These are phyloP conservation scores for Ophonus ardosiacus DNA, from an alignment of 2,888 invertebrate genomes.

Conservation along the genomic window DNA sequence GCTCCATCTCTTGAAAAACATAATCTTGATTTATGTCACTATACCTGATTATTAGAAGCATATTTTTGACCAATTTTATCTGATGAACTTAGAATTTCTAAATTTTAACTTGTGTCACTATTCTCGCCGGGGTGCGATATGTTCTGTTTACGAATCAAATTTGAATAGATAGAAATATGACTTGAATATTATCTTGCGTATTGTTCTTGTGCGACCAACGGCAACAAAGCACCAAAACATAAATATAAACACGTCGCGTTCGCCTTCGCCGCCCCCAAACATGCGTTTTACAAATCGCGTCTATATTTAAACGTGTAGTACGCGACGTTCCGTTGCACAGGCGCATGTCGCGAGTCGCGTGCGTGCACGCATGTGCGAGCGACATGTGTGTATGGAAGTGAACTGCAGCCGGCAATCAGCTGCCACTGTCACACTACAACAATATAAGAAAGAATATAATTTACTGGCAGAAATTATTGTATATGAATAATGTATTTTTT, in stretches of 20 bases:
- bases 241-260: constrained; percentile 75
- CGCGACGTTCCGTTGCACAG: constrained; percentile 41
- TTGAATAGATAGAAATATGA: neutral
- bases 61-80: too few species aligned
- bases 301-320: constrained; percentile 56
- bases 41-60: too few species aligned
- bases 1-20: too few species aligned
- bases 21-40: too few species aligned
- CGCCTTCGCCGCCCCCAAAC: constrained; percentile 33
- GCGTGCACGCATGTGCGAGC: constrained; percentile 14
- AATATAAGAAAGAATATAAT: too few species aligned
- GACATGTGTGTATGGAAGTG: constrained; percentile 10
- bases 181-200: neutral
- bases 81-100: too few species aligned
- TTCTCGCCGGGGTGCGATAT: too few species aligned
- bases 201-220: constrained; percentile 68
- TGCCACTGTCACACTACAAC: neutral
- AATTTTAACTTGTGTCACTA: too few species aligned
- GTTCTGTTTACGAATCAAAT: too few species aligned
- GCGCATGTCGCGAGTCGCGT: neutral
- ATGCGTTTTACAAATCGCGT: constrained; percentile 60
- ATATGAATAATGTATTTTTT: too few species aligned
- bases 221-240: constrained; percentile 75
- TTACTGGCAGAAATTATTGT: too few species aligned
- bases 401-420: constrained; percentile 42